Conservation (phyloP, 2,113 vertebrate genomes). For the Gobius niger region DNA sequence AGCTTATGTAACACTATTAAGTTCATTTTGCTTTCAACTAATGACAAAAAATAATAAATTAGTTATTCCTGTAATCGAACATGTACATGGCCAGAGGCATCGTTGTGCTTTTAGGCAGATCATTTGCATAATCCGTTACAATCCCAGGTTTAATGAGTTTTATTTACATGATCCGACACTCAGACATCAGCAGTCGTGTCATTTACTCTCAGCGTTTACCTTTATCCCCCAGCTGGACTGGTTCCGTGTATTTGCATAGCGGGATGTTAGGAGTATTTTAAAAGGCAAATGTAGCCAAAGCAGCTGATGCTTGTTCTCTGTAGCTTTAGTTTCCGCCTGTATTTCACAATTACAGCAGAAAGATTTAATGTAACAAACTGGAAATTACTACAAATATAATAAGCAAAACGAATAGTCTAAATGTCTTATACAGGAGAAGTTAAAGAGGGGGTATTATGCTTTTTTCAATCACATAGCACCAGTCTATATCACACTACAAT, state of each 20-base stretch:
- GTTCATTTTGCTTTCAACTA: too few species aligned
- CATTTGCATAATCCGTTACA: not conserved
- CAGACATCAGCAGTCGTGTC: not conserved
- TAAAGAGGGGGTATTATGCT: too few species aligned
- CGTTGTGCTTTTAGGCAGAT: not conserved
- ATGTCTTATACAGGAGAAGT: too few species aligned
- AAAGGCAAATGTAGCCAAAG: slow-evolving; percentile 18
- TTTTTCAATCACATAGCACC: too few species aligned
- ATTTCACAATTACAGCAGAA: too few species aligned
- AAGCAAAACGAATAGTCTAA: too few species aligned
- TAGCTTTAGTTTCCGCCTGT: slow-evolving; percentile 22
- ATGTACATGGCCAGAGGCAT: not conserved
- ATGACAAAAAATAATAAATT: too few species aligned
- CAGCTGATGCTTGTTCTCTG: not conserved
- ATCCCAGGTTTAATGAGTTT: not conserved
- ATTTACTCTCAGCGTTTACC: slow-evolving; percentile 6
- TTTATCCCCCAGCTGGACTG: slow-evolving; percentile 20
- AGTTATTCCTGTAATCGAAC: too few species aligned
- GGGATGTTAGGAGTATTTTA: not conserved
- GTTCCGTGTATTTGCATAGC: not conserved
- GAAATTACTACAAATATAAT: too few species aligned
- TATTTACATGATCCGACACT: not conserved
- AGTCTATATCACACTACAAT: too few species aligned
- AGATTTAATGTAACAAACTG: too few species aligned
- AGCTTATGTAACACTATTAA: too few species aligned